Percentiles rank a stretch among this genome's conserved stretches.
Conservation (phyloP, 2,797 vertebrate genomes). For the Babyrousa celebensis region DNA sequence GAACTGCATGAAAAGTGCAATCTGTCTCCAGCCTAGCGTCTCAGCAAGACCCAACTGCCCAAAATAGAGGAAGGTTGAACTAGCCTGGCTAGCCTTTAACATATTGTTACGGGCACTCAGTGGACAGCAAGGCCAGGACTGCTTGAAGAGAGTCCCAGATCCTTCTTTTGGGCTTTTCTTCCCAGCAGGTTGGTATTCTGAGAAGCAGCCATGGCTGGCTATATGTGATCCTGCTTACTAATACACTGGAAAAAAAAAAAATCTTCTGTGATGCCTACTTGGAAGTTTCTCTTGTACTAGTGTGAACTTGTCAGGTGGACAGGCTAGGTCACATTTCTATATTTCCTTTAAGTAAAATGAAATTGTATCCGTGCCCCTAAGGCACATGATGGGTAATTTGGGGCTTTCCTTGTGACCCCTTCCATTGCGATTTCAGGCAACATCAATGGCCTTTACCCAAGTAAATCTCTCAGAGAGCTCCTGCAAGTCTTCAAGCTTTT, state of each 20-base stretch:
- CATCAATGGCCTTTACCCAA: background rate
- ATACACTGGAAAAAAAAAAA: background rate
- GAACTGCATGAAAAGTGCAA: background rate
- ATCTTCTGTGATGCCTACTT: background rate
- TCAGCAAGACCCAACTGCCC: background rate
- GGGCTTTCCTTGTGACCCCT: background rate
- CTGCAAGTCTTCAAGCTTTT: background rate
- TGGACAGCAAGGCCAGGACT: too few species aligned
- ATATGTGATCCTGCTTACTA: background rate
- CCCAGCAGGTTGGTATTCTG: background rate
- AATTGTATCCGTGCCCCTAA: background rate
- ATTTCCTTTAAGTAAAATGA: constrained; percentile 21
- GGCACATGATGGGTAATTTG: background rate
- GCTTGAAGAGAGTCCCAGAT: background rate
- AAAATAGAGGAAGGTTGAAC: background rate
- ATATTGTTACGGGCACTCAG: rapidly evolving
- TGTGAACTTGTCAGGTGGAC: background rate
- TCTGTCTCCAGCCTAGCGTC: background rate
- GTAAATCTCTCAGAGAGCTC: background rate
- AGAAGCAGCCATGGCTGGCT: background rate
- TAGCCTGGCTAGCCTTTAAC: rapidly evolving
- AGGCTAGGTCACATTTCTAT: background rate
- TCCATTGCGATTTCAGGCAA: background rate
- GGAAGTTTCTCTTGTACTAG: background rate
- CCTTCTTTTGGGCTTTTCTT: background rate